Evolutionary conservation across 1,140 invertebrate species (phyloP).

Genomic region (Drosophila ananassae): DNA sequence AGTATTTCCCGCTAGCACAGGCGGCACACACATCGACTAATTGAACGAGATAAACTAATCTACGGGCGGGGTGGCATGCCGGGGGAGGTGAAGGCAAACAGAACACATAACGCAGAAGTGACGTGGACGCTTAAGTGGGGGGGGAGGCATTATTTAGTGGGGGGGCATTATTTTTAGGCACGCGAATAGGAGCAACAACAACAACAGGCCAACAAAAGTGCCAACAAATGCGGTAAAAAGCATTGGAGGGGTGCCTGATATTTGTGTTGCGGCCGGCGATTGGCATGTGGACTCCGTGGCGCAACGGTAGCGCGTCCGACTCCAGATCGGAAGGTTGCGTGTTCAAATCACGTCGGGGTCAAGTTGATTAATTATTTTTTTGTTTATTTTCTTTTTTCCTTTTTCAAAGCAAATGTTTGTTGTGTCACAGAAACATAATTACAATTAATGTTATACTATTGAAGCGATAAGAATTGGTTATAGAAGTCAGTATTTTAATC

Average conservation of each 20-base stretch:
- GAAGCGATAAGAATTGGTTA: neutral
- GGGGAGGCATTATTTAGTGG: constrained; percentile 25
- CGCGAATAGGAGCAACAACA: constrained; percentile 31
- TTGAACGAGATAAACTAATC: constrained; percentile 38
- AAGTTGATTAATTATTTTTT: neutral
- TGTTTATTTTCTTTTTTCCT: neutral
- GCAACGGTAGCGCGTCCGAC: constrained; percentile 99
- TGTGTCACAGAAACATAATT: neutral
- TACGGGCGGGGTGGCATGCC: neutral
- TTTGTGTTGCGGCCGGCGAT: constrained; percentile 16
- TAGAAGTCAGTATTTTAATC: too few species aligned
- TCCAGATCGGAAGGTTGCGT: constrained; percentile 99
- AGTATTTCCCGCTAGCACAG: constrained; percentile 2
- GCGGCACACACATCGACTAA: constrained; percentile 32
- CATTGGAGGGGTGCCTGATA: neutral
- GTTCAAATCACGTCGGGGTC: constrained; percentile 99
- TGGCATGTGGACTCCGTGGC: constrained; percentile 20
- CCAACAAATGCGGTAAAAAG: constrained; percentile 1
- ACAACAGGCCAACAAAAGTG: neutral
- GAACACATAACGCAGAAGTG: constrained; percentile 5
- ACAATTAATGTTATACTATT: neutral
- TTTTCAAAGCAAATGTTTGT: neutral
- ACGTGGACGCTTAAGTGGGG: constrained; percentile 3
- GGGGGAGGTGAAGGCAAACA: constrained; percentile 22
- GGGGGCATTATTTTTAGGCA: constrained; percentile 48